Percentiles rank a stretch among this genome's conserved stretches.
These are phyloP conservation scores for Crocallis elinguaria DNA, from an alignment of 2,888 invertebrate genomes.

Conservation along the genomic window DNA sequence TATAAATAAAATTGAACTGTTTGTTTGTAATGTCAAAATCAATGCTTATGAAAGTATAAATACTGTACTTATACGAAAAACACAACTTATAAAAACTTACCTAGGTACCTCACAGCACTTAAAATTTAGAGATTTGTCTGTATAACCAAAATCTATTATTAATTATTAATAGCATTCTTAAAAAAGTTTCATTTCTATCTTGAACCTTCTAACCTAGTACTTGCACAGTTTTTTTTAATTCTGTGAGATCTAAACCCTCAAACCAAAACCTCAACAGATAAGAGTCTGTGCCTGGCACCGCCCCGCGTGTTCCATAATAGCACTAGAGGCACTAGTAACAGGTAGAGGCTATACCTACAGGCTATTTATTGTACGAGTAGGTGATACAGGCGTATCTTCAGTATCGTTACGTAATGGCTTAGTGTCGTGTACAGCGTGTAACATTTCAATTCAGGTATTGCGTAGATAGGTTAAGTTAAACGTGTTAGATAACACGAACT, in stretches of 20 bases:
- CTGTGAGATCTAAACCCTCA: not conserved
- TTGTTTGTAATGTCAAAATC: no score
- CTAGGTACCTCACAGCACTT: no score
- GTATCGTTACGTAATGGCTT: not conserved
- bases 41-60: no score
- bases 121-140: no score
- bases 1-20: no score
- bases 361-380: not conserved
- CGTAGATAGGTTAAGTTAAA: slow-evolving; percentile 40
- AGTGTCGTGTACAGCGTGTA: slow-evolving; percentile 6
- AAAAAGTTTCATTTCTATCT: no score
- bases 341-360: not conserved
- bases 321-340: slow-evolving; percentile 2
- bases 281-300: slow-evolving; percentile 31
- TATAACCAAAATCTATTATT: no score
- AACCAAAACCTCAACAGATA: not conserved
- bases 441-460: slow-evolving; percentile 21
- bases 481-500: slow-evolving; percentile 8
- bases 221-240: no score
- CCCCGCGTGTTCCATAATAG: slow-evolving; percentile 11
- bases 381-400: not conserved
- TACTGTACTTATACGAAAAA: no score
- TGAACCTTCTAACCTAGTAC: no score
- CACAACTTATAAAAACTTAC: no score
- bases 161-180: no score